phyloP scores from a whole-genome alignment of 1,140 invertebrate genomes.

The Bombus balteatus region DNA sequence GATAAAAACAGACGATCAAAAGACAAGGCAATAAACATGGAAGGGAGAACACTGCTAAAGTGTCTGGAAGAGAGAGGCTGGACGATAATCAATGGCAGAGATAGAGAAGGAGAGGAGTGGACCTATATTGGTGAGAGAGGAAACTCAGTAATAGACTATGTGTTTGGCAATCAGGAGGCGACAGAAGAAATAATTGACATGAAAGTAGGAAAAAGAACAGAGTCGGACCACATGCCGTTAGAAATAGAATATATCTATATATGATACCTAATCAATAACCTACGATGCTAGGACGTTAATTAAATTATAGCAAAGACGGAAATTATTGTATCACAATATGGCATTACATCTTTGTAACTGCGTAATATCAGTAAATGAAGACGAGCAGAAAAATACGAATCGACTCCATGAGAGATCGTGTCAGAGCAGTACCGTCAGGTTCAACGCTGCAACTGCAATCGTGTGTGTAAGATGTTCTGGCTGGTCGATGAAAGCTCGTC shows the following conservation, averaged over 20 bases:
- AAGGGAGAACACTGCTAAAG: too few relatives aligned
- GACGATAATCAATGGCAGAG: too few relatives aligned
- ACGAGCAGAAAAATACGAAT: neutral
- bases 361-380: neutral
- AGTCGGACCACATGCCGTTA: too few relatives aligned
- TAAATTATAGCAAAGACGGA: neutral
- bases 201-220: too few relatives aligned
- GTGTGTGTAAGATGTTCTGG: neutral
- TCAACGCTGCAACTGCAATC: neutral
- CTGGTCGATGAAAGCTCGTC: conserved; percentile 6
- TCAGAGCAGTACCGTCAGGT: neutral
- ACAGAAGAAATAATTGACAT: too few relatives aligned
- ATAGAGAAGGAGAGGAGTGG: too few relatives aligned
- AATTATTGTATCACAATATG: neutral
- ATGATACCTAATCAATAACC: neutral
- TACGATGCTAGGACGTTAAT: neutral
- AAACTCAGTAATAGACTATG: too few relatives aligned
- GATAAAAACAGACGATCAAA: too few relatives aligned
- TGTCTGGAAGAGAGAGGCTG: too few relatives aligned
- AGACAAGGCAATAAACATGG: too few relatives aligned
- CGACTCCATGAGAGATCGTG: neutral
- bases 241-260: neutral
- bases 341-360: neutral
- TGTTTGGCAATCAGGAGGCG: too few relatives aligned
- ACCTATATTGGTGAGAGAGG: too few relatives aligned